Evolutionary conservation across 2,888 invertebrate species (phyloP).

Genomic region (Octodonta nipae): DNA sequence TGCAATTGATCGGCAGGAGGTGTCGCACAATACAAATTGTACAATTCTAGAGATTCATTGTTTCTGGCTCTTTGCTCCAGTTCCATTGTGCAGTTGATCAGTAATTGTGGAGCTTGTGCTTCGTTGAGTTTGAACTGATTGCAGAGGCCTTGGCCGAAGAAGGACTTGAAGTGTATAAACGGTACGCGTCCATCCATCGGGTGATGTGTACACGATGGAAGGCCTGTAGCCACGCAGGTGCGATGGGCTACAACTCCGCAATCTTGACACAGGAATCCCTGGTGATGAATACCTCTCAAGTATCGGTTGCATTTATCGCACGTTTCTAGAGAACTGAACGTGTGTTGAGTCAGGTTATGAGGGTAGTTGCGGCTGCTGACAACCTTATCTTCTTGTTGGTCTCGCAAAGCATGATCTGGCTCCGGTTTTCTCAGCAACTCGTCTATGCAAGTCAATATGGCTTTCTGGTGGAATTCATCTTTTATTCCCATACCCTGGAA

Average conservation of each 20-base stretch:
- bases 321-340: conserved; percentile 51
- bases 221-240: conserved; percentile 51
- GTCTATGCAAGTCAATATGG: conserved; percentile 53
- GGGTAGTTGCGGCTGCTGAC: conserved; percentile 14
- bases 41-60: conserved; percentile 43
- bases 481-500: conserved; percentile 58
- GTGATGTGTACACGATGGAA: conserved; percentile 37
- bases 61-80: conserved; percentile 46
- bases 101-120: conserved; percentile 42
- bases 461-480: conserved; percentile 58
- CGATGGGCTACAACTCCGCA: conserved; percentile 59
- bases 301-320: conserved; percentile 63
- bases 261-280: conserved; percentile 59
- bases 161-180: conserved; percentile 28
- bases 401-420: conserved; percentile 16
- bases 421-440: conserved; percentile 40
- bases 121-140: conserved; percentile 46
- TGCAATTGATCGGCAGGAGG: conserved; percentile 46
- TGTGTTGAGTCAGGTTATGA: conserved; percentile 46
- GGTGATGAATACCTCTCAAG: conserved; percentile 53
- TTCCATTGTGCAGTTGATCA: conserved; percentile 44
- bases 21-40: conserved; percentile 52
- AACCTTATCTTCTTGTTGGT: conserved; percentile 9
- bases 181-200: conserved; percentile 25
- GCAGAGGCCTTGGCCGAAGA: conserved; percentile 51